Evolutionary conservation across 1,140 invertebrate genomes (phyloP), one percentile per base, ranked within the genome.

Genomic region (Aricia agestis): DNA sequence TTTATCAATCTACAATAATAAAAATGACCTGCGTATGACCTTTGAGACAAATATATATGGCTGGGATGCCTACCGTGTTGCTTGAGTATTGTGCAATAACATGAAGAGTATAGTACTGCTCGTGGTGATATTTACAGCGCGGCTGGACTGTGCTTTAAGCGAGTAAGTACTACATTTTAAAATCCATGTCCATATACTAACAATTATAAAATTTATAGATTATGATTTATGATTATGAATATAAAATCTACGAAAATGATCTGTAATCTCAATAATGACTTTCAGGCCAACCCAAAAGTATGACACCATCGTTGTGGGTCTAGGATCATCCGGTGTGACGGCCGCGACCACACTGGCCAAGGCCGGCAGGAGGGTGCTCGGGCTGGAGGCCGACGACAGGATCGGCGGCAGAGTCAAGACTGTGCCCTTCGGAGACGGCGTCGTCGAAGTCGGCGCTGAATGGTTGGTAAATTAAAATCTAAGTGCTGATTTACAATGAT

Each of bases 341-440:
- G 66, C 66, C 32, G 66, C 32, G 17, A 41, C 66, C 1, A 41
- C 32, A 9, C 36, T 67, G 6, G 66, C 66, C 15, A 67, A 42
- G 32, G 31, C 32, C 18, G 66, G 92, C n/a, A 74, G 92, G 11
- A 70, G 83, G 13, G 86, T 95, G 70, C 80, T 90, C 68, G 89
- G 94, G 69, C 76, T 95, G 1, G 94, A 95, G 84, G 94, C 92
- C 32, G 84, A 90, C 72, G 68, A 91, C 74, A 85, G 93, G 61
- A 91, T 94, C 3, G 66, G 66, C 6, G 31, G 66, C 1, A 42
- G 66, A 67, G 81, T 93, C 59, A 66, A 87, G 59, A 92, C 92
- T 2, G 77, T 82, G 2, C 66, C 82, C 63, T 93, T 93, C 75
- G 88, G 92, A 2, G 69, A 79, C 15, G 74, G 72, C 2, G 18